Conservation (phyloP, 2,888 invertebrate species). For the Eupithecia abbreviata region DNA sequence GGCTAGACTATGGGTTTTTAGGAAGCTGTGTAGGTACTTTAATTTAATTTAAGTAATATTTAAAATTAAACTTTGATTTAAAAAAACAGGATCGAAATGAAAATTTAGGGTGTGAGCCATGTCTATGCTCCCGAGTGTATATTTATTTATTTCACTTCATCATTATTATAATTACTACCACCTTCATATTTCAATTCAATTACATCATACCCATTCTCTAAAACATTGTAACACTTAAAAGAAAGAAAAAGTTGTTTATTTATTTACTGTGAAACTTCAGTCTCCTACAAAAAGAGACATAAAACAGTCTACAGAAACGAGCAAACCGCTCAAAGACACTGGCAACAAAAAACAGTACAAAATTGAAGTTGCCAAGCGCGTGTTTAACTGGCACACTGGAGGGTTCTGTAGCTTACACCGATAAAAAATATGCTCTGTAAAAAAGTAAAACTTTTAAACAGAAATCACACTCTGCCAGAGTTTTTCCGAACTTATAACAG, state of each 20-base stretch:
- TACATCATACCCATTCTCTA: not conserved
- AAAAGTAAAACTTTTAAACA: not conserved
- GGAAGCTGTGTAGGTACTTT: too few species aligned
- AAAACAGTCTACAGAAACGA: constrained; percentile 6
- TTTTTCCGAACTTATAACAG: too few species aligned
- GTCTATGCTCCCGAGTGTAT: too few species aligned
- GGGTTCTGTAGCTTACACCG: not conserved
- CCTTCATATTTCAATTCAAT: too few species aligned
- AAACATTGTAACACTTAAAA: not conserved
- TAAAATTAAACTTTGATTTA: too few species aligned
- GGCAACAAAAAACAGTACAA: constrained; percentile 12
- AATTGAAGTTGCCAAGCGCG: constrained; percentile 4
- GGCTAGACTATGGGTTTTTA: too few species aligned
- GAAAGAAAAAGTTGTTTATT: not conserved
- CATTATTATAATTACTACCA: too few species aligned
- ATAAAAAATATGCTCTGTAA: not conserved
- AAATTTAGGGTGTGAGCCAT: too few species aligned
- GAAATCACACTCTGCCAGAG: too few species aligned
- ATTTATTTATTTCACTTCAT: too few species aligned
- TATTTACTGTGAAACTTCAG: constrained; percentile 9
- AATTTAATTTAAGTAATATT: too few species aligned
- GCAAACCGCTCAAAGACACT: constrained; percentile 12
- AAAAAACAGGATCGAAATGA: too few species aligned
- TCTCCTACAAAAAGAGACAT: not conserved
- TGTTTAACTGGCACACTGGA: not conserved